phyloP scores from a whole-genome alignment of 2,113 vertebrate genomes.

The Festucalex cinctus region DNA sequence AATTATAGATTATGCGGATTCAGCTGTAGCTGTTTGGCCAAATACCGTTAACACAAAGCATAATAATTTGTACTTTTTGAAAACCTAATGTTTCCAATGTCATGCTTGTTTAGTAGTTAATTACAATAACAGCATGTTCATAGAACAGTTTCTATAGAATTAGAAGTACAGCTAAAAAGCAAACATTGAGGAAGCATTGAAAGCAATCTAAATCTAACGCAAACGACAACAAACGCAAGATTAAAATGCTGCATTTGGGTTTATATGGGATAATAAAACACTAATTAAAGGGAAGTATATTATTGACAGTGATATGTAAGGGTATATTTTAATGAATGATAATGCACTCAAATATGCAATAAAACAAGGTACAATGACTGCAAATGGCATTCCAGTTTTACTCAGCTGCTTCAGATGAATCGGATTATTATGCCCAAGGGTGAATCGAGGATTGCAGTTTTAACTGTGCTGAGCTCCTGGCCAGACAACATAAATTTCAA shows the following conservation, averaged over 20 bases:
- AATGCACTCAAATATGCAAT: not conserved
- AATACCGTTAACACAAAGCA: constrained; percentile 8
- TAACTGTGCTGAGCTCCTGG: no score
- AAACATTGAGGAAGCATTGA: not conserved
- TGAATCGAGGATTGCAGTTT: no score
- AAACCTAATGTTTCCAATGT: not conserved
- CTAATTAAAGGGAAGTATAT: no score
- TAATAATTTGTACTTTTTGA: not conserved
- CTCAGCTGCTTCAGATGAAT: not conserved
- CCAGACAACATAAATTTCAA: no score
- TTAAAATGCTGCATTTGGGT: no score
- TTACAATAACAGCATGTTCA: not conserved
- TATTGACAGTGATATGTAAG: not conserved
- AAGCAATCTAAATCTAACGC: no score
- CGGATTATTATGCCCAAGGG: no score
- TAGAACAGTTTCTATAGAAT: not conserved
- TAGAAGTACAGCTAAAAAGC: not conserved
- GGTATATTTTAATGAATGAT: not conserved
- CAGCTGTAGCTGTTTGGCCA: constrained; percentile 32
- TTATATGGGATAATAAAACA: no score
- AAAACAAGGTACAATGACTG: not conserved
- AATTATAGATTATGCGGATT: constrained; percentile 50
- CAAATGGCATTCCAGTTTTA: not conserved
- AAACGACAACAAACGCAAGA: no score
- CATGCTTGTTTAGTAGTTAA: not conserved